Evolutionary conservation across 2,888 invertebrate genomes (phyloP).

Genomic region (Imbricaverruca yamaguchii): DNA sequence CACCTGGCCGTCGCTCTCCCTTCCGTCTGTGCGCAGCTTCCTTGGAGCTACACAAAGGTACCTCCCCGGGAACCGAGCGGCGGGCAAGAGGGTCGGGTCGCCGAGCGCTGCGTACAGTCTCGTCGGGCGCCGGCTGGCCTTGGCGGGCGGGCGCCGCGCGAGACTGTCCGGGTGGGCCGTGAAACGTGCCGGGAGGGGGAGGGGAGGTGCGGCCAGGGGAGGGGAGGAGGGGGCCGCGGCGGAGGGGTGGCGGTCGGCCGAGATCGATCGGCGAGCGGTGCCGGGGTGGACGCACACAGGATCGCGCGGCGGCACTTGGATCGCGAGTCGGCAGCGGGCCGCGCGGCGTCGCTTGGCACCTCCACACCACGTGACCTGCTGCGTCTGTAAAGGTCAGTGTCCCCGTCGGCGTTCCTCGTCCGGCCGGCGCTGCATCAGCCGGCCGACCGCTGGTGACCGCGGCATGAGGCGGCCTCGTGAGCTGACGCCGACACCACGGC

Average conservation of each 20-base stretch:
- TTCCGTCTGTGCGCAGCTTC: too few species aligned
- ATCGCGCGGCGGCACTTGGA: neutral
- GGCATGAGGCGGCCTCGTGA: too few species aligned
- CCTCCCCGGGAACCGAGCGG: too few species aligned
- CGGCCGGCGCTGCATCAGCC: too few species aligned
- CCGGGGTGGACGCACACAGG: too few species aligned
- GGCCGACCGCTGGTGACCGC: too few species aligned
- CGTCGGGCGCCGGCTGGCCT: neutral
- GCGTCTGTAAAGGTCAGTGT: neutral
- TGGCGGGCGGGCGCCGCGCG: neutral
- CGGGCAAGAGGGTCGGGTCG: too few species aligned
- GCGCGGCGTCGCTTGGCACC: neutral
- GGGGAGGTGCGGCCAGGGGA: neutral
- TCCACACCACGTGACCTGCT: neutral
- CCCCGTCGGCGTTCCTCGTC: neutral
- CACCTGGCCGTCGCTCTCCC: too few species aligned
- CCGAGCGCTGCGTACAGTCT: neutral
- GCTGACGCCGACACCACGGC: too few species aligned
- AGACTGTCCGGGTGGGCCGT: conserved; percentile 19
- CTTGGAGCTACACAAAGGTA: too few species aligned
- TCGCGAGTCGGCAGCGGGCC: neutral
- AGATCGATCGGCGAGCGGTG: neutral
- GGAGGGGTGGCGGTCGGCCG: neutral
- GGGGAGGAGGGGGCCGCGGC: neutral
- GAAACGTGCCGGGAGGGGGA: conserved; percentile 5